Base-by-base conservation (phyloP, 2,888 invertebrate species). In the Melinaea menophilus region DNA sequence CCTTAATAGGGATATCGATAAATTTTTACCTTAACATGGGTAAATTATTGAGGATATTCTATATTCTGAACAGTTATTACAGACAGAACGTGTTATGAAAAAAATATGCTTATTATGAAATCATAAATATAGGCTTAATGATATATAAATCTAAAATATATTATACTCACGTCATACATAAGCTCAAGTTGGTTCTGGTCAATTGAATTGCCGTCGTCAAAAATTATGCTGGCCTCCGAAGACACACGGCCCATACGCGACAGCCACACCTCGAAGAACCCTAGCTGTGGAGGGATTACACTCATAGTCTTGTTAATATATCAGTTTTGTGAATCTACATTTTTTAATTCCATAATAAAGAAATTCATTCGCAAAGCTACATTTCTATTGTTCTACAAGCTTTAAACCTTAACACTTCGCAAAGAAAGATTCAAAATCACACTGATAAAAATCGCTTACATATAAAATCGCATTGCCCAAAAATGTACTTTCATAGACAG, bases 221-320 rank as follows among this genome's bases (percentile, higher is more conserved):
- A 97, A 66, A 97, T 95, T 82, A 99, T 91, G 71, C 94, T 93
- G 59, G 94, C 92, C 65, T 94, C 93, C 48, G 94, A 94, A 54
- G 96, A 95, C 87, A 97, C 93, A 70, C 95, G 93, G 9, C 97
- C 93, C 69, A 96, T 94, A 77, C 98, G 95, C 57, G 96, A 94
- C 71, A 98, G 92, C 98, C 98, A 99, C 69, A 98, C 94, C 89
- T 99, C 99, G 85, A 98, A 98, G 92, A 99, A 99, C 67, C 98
- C 98, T 80, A 85, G 77, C 91, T 91, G 85, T 46, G 74, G 75
- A 80, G 70, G 78, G 76, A 59, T 37, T 56, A 73, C 69, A 75
- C 70, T 77, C 71, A 71, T 76, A 77, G 69, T 67, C 59, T 67
- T 63, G 4, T 59, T 55, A 62, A 35, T 61, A 48, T 56, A 64